Evolutionary conservation across 2,797 vertebrate species (phyloP).

Genomic region (Melanotaenia nigrans): DNA sequence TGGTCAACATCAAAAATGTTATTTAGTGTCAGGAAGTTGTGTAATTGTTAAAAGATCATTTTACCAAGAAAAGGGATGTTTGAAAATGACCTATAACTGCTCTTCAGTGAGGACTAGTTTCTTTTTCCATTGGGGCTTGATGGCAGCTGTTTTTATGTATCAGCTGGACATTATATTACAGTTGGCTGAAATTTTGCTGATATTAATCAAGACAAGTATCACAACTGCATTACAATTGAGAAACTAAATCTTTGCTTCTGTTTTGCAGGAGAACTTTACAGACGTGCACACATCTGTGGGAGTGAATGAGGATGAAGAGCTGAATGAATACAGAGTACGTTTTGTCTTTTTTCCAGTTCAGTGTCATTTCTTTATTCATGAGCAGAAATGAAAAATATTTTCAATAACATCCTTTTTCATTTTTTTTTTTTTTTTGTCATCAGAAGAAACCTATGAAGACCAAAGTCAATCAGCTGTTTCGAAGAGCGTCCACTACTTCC

Average conservation of each 20-base stretch:
- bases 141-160: background rate
- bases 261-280: slow-evolving; percentile 50
- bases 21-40: background rate
- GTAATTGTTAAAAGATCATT: background rate
- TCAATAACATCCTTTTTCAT: background rate
- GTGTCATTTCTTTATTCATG: background rate
- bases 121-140: background rate
- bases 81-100: background rate
- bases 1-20: no score
- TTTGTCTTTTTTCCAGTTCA: background rate
- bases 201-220: background rate
- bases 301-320: slow-evolving; percentile 51
- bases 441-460: slow-evolving; percentile 61
- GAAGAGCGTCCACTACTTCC: slow-evolving; percentile 44
- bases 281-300: slow-evolving; percentile 14
- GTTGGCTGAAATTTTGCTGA: background rate
- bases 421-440: slow-evolving; percentile 1
- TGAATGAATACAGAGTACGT: slow-evolving; percentile 53
- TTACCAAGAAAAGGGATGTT: background rate
- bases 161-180: background rate
- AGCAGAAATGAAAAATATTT: background rate
- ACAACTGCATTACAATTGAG: background rate
- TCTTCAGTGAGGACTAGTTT: background rate
- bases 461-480: slow-evolving; percentile 56
- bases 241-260: background rate